Base-by-base conservation (phyloP, 1,140 invertebrate genomes). In the Bombus affinis region DNA sequence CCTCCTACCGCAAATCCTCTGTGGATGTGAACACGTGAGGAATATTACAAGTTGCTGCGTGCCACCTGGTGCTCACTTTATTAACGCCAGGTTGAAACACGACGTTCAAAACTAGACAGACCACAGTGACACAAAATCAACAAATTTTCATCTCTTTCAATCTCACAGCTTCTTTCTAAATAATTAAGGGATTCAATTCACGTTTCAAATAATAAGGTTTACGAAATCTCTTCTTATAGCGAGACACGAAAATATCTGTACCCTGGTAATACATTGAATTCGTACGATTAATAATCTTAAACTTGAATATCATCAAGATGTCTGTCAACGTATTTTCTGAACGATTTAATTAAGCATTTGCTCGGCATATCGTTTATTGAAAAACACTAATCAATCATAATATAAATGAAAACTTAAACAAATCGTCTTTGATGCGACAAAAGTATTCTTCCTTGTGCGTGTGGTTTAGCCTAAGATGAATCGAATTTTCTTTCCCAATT, bases 11-110 rank as follows among this genome's bases (percentile, higher is more conserved):
- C 73, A 10, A 6, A 12, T 53, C 9, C 15, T 47, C 47, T 35
- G 47, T 18, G 28, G 22, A 47, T 22, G 44, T 28, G 57, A 62
- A 75, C n/a, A 71, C 39, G 62, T 39, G 35, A 53, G 75, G 85
- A 66, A 84, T 65, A 80, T 87, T 83, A 87, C 42, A 87, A 87
- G 32, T 79, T 25, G 72, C 18, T 57, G 72, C 4, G 37, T n/a
- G n/a, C 59, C 74, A 75, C 74, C 83, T 39, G 74, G 57, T 73
- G 68, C 53, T 75, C 81, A 57, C 42, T 77, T 72, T 72, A 81
- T 87, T 84, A 88, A n/a, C 65, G 39, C 66, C 75, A 83, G 83
- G 59, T 76, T 72, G 72, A 75, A 70, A 87, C 42, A 18, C 47
- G 62, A 44, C 75, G 53, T 72, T 76, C 81, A 18, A 22, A 62